A percentile compares a stretch with the other conserved stretches of the same genome.
Evolutionary conservation across 2,113 vertebrate species (phyloP).

Genomic region (Psephotus haematonotus): DNA sequence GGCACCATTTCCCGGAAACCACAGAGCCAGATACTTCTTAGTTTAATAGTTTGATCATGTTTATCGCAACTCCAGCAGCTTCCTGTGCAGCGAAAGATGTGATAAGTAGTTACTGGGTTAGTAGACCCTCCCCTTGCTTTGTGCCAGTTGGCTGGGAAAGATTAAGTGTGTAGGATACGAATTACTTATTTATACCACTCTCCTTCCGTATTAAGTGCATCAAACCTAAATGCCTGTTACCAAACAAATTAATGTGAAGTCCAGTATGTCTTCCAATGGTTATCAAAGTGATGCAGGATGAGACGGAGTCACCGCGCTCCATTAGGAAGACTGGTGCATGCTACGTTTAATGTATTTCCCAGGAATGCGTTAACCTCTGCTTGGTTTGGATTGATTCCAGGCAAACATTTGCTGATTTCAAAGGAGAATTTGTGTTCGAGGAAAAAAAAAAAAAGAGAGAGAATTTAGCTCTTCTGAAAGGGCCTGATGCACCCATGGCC

Average conservation of each 20-base stretch:
- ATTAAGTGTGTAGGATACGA: neutral
- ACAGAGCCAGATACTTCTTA: conserved; percentile 7
- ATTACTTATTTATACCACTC: neutral
- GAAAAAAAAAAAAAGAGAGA: too few relatives aligned
- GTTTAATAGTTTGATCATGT: conserved; percentile 30
- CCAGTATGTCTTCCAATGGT: neutral
- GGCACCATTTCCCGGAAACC: conserved; percentile 60
- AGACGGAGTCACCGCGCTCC: conserved; percentile 10
- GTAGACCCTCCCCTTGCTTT: neutral
- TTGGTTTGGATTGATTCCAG: conserved; percentile 57
- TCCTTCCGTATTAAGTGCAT: neutral
- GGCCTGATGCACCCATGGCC: neutral
- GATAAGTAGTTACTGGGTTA: conserved; percentile 22
- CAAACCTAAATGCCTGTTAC: conserved; percentile 22
- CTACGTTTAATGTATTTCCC: conserved; percentile 9
- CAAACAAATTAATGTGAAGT: neutral
- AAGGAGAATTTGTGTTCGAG: conserved; percentile 30
- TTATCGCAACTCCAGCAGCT: conserved; percentile 57
- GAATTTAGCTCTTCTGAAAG: neutral
- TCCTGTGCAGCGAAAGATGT: conserved; percentile 57
- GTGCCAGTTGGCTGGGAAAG: neutral
- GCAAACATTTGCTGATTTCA: conserved; percentile 49
- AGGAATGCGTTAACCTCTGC: conserved; percentile 45
- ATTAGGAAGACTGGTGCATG: neutral
- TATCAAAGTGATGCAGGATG: neutral